Conservation (phyloP, 2,113 vertebrate genomes). For the Aleadryas rufinucha region DNA sequence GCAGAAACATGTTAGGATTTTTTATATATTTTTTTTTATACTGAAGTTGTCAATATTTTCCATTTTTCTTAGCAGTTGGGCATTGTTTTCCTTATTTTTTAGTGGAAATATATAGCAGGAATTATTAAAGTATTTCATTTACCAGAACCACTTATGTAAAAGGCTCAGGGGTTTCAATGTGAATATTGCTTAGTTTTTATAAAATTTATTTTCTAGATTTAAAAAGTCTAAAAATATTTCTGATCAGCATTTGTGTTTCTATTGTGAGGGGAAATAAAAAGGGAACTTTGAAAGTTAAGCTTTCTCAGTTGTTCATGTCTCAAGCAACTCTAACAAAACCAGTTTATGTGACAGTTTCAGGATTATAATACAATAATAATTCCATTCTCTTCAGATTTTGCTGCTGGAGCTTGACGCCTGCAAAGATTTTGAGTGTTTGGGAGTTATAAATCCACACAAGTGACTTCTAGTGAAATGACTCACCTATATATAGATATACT, state of each 20-base stretch:
- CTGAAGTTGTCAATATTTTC: background rate
- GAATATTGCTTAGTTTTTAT: background rate
- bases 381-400: background rate
- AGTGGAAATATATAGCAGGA: background rate
- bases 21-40: background rate
- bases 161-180: background rate
- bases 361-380: background rate
- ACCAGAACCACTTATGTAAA: background rate
- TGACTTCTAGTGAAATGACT: background rate
- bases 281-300: background rate
- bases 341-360: background rate
- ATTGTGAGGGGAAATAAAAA: background rate
- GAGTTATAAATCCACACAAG: background rate
- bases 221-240: background rate
- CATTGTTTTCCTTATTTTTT: background rate
- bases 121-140: background rate
- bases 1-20: background rate
- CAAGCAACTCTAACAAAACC: background rate
- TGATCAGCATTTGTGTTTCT: background rate
- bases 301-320: background rate
- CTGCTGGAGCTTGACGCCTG: background rate
- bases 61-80: background rate
- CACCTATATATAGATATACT: background rate
- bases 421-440: background rate
- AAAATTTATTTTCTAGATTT: background rate